Evolutionary conservation across 2,113 vertebrate species (phyloP).

Genomic region (Monarcha castaneiventris): DNA sequence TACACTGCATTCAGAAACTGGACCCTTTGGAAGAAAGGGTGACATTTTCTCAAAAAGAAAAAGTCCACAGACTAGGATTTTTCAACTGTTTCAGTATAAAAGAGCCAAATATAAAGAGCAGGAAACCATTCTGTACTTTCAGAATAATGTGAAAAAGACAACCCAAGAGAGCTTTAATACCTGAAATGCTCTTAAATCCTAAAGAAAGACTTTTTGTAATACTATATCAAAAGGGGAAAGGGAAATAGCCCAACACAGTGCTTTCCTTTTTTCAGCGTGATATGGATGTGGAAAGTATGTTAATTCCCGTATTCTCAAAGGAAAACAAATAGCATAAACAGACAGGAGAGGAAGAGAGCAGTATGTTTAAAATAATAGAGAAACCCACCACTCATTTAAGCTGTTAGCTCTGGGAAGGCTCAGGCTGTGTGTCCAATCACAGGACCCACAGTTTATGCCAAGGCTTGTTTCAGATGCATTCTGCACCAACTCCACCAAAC

Average conservation of each 20-base stretch:
- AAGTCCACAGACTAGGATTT: slow-evolving; percentile 64
- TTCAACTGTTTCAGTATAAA: slow-evolving; percentile 69
- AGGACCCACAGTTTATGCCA: slow-evolving; percentile 42
- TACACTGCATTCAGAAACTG: slow-evolving; percentile 38
- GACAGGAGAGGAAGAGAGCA: slow-evolving; percentile 30
- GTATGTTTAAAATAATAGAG: slow-evolving; percentile 46
- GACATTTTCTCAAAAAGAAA: slow-evolving; percentile 63
- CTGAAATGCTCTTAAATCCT: slow-evolving; percentile 62
- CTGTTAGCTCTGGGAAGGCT: slow-evolving; percentile 51
- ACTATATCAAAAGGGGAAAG: slow-evolving; percentile 56
- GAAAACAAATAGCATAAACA: slow-evolving; percentile 57
- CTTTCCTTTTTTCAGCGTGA: slow-evolving; percentile 39
- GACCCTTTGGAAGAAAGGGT: slow-evolving; percentile 62
- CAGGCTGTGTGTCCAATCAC: slow-evolving; percentile 59
- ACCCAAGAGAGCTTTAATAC: slow-evolving; percentile 65
- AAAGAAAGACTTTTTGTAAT: slow-evolving; percentile 65
- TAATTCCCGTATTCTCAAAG: slow-evolving; percentile 49
- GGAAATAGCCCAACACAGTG: slow-evolving; percentile 53
- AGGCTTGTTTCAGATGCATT: slow-evolving; percentile 49
- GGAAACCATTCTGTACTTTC: slow-evolving; percentile 63
- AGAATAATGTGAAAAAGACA: slow-evolving; percentile 65
- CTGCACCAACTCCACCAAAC: slow-evolving; percentile 60
- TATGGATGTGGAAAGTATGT: slow-evolving; percentile 61
- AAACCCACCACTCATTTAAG: slow-evolving; percentile 57
- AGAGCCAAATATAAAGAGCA: slow-evolving; percentile 66